Conservation (phyloP, 2,888 invertebrate species). For the Callyntrura sp. region DNA sequence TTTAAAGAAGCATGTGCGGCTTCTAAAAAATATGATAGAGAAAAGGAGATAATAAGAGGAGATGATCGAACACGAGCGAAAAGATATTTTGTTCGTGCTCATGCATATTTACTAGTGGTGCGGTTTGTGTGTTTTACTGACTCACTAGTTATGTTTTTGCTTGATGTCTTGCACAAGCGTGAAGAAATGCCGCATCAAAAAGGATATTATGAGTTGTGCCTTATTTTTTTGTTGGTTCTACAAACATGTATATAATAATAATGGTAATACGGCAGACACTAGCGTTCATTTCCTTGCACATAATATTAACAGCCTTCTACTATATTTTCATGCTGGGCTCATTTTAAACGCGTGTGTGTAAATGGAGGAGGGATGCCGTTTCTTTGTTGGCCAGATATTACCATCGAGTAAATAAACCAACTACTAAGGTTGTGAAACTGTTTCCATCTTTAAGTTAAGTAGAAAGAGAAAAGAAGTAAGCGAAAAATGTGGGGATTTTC, state of each 20-base stretch:
- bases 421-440: conserved; percentile 56
- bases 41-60: conserved; percentile 53
- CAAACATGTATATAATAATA: background rate
- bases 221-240: conserved; percentile 53
- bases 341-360: conserved; percentile 37
- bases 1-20: conserved; percentile 4
- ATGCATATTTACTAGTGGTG: conserved; percentile 52
- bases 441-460: conserved; percentile 16
- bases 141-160: conserved; percentile 34
- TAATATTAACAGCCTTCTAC: conserved; percentile 1
- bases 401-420: conserved; percentile 60
- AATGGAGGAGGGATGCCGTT: conserved; percentile 23
- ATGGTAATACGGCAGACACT: background rate
- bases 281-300: background rate
- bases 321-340: background rate
- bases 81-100: conserved; percentile 71
- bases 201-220: conserved; percentile 50
- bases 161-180: conserved; percentile 33
- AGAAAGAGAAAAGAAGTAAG: conserved; percentile 40
- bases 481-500: conserved; percentile 56
- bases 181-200: conserved; percentile 5
- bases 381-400: conserved; percentile 31
- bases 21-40: conserved; percentile 43
- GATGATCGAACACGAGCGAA: conserved; percentile 65
- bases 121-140: conserved; percentile 68